Evolutionary conservation across 2,797 vertebrate species (phyloP).

Genomic region (Leontocebus nigricollis): DNA sequence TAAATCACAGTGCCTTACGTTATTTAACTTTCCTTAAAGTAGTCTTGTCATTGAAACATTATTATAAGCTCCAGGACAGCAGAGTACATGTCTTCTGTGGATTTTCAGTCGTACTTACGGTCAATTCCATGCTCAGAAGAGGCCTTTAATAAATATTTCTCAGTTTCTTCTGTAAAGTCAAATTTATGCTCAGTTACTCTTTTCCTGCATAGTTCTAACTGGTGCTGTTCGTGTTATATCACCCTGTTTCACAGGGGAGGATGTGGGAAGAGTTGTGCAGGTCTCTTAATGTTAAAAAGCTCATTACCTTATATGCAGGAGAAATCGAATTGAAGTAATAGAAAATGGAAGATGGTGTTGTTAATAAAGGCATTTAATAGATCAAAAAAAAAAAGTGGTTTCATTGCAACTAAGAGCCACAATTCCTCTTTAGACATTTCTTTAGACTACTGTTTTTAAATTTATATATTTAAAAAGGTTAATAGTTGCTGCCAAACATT

Average conservation of each 20-base stretch:
- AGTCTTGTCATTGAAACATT: constrained; percentile 41
- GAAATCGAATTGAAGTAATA: too few relatives aligned
- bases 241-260: background rate
- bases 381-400: too few relatives aligned
- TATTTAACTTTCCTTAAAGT: constrained; percentile 65
- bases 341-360: too few relatives aligned
- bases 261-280: background rate
- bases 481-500: background rate
- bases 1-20: constrained; percentile 56
- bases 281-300: background rate
- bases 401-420: background rate
- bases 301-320: too few relatives aligned
- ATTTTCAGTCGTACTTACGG: constrained; percentile 18
- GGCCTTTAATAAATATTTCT: constrained; percentile 22
- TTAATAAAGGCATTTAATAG: too few relatives aligned
- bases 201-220: background rate
- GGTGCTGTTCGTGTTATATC: background rate
- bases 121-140: background rate
- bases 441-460: background rate
- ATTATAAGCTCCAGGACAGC: constrained; percentile 37
- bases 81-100: background rate
- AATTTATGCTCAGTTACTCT: background rate
- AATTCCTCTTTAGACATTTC: background rate
- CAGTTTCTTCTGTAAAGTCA: constrained; percentile 2
- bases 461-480: constrained; percentile 16